phyloP scores from a whole-genome alignment of 64 coral and sea anemone species.

The Hydrozoanthus tunicans region DNA sequence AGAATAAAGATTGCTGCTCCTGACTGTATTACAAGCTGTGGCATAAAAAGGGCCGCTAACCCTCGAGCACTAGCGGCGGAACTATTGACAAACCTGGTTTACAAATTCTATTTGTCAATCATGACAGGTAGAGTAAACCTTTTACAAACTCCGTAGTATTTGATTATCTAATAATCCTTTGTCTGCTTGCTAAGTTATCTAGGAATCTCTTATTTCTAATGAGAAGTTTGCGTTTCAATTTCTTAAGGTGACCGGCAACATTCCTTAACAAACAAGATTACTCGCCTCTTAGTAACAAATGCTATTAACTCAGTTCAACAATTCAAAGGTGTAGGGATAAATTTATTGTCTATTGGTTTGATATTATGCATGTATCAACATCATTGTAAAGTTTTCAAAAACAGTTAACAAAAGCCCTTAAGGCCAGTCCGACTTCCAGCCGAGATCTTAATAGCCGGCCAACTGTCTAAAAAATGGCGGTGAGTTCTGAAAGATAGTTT shows the following conservation, averaged over 20 bases:
- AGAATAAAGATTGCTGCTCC: too few species aligned
- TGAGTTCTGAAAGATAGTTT: constrained; percentile 19
- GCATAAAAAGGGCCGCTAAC: constrained; percentile 3
- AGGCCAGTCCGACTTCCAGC: constrained; percentile 29
- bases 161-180: constrained; percentile 26
- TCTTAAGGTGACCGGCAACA: not conserved
- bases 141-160: constrained; percentile 10
- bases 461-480: constrained; percentile 42
- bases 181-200: not conserved
- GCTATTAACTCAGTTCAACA: not conserved
- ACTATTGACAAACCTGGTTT: not conserved
- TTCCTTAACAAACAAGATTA: not conserved
- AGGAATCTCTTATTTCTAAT: constrained; percentile 1
- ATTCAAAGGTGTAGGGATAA: not conserved
- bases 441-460: constrained; percentile 40
- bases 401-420: not conserved
- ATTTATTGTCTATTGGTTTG: not conserved
- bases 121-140: not conserved
- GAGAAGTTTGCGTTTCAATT: not conserved
- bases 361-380: constrained; percentile 37
- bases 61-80: not conserved
- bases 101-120: constrained; percentile 9
- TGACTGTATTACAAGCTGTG: too few species aligned
- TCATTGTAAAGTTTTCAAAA: constrained; percentile 25
- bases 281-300: too few species aligned